Conservation (phyloP, 1,140 invertebrate genomes). For the Drosophila fuyamai region DNA sequence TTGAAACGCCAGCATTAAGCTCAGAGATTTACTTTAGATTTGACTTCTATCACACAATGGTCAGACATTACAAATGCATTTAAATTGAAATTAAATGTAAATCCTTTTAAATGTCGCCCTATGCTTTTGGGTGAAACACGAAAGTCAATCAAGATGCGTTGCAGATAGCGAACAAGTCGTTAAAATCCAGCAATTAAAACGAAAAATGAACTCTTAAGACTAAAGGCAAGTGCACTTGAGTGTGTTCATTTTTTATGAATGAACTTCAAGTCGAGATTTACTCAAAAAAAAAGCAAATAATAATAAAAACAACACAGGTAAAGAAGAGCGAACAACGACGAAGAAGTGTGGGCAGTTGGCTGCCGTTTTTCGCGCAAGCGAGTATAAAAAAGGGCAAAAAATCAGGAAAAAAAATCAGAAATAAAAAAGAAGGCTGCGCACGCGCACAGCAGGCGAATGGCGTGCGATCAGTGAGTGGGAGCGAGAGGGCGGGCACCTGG, state of each 20-base stretch:
- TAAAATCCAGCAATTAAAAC: conserved; percentile 9
- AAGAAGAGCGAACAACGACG: conserved; percentile 18
- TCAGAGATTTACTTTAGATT: not conserved
- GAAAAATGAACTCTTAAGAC: conserved; percentile 3
- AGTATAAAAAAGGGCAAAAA: conserved; percentile 22
- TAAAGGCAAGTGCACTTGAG: conserved; percentile 9
- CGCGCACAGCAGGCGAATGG: conserved; percentile 72
- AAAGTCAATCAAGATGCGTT: conserved; percentile 30
- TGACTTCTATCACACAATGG: not conserved
- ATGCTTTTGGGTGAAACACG: conserved; percentile 4
- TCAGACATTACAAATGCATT: not conserved
- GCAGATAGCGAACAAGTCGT: conserved; percentile 8
- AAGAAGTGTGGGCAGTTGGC: conserved; percentile 75
- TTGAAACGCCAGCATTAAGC: no score
- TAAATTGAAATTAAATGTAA: conserved; percentile 22
- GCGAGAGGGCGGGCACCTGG: not conserved
- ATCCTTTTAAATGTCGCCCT: not conserved
- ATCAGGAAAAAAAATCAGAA: conserved; percentile 17
- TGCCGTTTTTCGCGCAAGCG: conserved; percentile 72
- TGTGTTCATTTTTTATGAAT: conserved; percentile 34
- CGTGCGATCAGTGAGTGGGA: conserved; percentile 41
- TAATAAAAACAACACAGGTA: conserved; percentile 6
- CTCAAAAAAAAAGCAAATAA: not conserved
- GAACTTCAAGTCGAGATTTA: conserved; percentile 19
- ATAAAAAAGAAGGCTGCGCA: conserved; percentile 49